Evolutionary conservation across 2,797 vertebrate species (phyloP), one percentile per base, ranked within the genome.

Genomic region (Dendrocincla tyrannina): DNA sequence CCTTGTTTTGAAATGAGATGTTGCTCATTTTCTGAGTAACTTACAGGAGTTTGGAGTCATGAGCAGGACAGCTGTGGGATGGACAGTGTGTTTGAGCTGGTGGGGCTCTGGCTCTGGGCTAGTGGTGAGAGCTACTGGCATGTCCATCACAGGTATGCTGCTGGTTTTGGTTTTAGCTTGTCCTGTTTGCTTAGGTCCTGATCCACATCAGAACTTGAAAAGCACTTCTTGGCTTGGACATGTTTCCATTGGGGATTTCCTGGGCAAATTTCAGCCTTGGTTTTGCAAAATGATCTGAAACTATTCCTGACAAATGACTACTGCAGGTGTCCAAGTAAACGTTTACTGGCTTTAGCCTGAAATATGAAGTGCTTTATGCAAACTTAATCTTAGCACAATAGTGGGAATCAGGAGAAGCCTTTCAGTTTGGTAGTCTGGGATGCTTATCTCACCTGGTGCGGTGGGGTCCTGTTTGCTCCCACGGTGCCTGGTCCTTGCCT

Each of bases 81-180:
- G 28, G 55, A 10, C 13, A 30, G 16, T 8, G 9, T 28, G 5
- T 0, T 1, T 58, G 17, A n/a, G 22, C 18, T 11, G 5, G 1
- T 24, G n/a, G 23, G 46, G 17, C 42, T 69, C n/a, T 88, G 46
- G 17, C 42, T 69, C n/a, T 88, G 83, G 46, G 32, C 13, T 37
- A 4, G 13, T 16, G 30, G 25, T 35, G 47, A 25, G 52, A 79
- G 16, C 11, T 4, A 9, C 24, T 76, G 32, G 22, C 2, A 1
- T 10, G 23, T 39, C 59, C 7, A 10, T 60, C 28, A 14, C 15
- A 25, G 42, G 8, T 39, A 4, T 0, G 0, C 5, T 25, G 7
- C 22, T 73, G 59, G 19, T 13, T 90, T 88, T 50, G n/a, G 17
- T 13, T 62, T 88, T 85, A 64, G 16, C 7, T 85, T 88, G 39